Percentiles rank a stretch among this genome's conserved stretches.
phyloP scores from a whole-genome alignment of 2,888 invertebrate species.

The Spodoptera picta region DNA sequence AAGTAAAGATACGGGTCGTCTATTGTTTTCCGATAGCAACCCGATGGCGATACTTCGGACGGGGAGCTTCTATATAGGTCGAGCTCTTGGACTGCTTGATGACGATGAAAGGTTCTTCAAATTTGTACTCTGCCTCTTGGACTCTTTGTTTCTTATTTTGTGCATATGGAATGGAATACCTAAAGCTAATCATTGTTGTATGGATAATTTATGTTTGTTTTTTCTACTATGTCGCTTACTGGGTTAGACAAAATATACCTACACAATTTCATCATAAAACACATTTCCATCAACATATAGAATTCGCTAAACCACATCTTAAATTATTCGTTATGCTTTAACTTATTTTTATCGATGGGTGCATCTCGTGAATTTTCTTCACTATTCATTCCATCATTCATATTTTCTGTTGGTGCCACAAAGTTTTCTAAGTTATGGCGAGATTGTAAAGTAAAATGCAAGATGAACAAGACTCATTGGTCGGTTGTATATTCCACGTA shows the following conservation, averaged over 20 bases:
- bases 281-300: no score
- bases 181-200: no score
- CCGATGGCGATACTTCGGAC: conserved; percentile 42
- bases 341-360: neutral
- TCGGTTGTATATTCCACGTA: conserved; percentile 72
- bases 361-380: neutral
- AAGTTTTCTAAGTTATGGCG: conserved; percentile 53
- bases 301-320: no score
- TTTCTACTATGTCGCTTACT: no score
- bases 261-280: no score
- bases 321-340: no score
- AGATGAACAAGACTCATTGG: conserved; percentile 74
- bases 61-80: conserved; percentile 33
- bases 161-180: no score
- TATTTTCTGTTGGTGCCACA: conserved; percentile 40
- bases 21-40: conserved; percentile 58
- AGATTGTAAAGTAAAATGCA: conserved; percentile 78
- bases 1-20: conserved; percentile 43
- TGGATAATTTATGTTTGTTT: no score
- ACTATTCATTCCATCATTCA: conserved; percentile 41
- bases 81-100: conserved; percentile 13
- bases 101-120: conserved; percentile 1
- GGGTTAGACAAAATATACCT: no score
- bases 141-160: neutral
- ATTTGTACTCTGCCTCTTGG: neutral